These are phyloP conservation scores for Otolemur garnettii DNA, from an alignment of 2,113 vertebrate species.

Conservation along the genomic window DNA sequence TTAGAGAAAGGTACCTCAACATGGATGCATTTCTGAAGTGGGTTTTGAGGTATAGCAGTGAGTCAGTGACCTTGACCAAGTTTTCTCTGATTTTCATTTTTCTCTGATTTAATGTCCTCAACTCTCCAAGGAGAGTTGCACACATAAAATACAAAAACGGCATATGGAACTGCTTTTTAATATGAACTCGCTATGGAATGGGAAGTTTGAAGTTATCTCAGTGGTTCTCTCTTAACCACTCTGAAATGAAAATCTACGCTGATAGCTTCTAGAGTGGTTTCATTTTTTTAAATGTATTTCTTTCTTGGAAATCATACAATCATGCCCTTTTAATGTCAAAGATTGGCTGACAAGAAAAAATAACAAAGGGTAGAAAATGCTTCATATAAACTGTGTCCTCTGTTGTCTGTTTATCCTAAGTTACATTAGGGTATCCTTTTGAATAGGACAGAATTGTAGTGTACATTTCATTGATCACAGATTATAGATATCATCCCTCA, in stretches of 20 bases:
- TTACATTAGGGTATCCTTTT: neutral
- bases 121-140: neutral
- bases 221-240: neutral
- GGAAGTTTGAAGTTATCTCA: neutral
- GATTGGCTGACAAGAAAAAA: neutral
- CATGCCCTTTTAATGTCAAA: neutral
- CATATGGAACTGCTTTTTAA: neutral
- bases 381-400: neutral
- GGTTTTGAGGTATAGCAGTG: neutral
- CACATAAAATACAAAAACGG: neutral
- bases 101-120: neutral
- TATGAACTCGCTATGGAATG: neutral
- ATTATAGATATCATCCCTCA: neutral
- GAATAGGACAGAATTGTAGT: neutral
- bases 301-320: too few species aligned
- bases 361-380: too few species aligned
- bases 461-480: too few species aligned
- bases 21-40: neutral
- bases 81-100: neutral
- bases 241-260: neutral
- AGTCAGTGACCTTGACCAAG: neutral
- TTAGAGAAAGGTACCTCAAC: neutral
- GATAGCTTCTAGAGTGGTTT: neutral
- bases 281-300: neutral
- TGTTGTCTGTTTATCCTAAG: too few species aligned